Evolutionary conservation across 2,113 vertebrate genomes (phyloP).

Genomic region (Nothobranchius furzeri): DNA sequence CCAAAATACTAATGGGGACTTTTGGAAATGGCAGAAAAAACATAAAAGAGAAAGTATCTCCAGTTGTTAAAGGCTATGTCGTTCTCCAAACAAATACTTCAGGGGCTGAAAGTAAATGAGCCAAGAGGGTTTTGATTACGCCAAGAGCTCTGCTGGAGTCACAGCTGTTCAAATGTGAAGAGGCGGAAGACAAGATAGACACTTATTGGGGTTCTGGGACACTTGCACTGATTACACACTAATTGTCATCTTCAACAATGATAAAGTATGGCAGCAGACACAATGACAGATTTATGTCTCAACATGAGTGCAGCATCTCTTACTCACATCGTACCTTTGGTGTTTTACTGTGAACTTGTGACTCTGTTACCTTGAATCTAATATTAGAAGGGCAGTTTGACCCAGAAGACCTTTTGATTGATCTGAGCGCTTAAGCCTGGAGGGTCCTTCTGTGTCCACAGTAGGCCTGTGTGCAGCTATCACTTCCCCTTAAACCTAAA

Average conservation of each 20-base stretch:
- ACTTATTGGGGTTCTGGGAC: constrained; percentile 64
- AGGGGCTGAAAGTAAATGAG: constrained; percentile 60
- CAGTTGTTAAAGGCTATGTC: constrained; percentile 27
- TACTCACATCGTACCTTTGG: not conserved
- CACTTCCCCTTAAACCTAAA: constrained; percentile 63
- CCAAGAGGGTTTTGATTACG: constrained; percentile 47
- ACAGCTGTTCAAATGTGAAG: constrained; percentile 67
- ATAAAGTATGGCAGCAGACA: constrained; percentile 50
- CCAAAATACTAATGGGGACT: not conserved
- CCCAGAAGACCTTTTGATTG: constrained; percentile 57
- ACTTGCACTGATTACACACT: constrained; percentile 59
- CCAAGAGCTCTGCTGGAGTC: constrained; percentile 67
- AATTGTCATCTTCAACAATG: constrained; percentile 63
- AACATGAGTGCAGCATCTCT: constrained; percentile 18
- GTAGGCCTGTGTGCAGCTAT: constrained; percentile 52
- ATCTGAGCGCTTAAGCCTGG: constrained; percentile 56
- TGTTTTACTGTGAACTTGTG: constrained; percentile 1
- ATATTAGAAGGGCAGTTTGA: constrained; percentile 49
- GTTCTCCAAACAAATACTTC: constrained; percentile 51
- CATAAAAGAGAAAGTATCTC: constrained; percentile 8
- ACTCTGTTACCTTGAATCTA: constrained; percentile 18
- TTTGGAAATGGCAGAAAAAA: not conserved
- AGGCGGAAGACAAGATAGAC: constrained; percentile 49
- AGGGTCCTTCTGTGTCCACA: constrained; percentile 65
- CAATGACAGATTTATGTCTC: constrained; percentile 38